A percentile compares a stretch with the other conserved stretches of the same genome.
phyloP scores from a whole-genome alignment of 2,113 vertebrate genomes.

The Psephotus haematonotus region DNA sequence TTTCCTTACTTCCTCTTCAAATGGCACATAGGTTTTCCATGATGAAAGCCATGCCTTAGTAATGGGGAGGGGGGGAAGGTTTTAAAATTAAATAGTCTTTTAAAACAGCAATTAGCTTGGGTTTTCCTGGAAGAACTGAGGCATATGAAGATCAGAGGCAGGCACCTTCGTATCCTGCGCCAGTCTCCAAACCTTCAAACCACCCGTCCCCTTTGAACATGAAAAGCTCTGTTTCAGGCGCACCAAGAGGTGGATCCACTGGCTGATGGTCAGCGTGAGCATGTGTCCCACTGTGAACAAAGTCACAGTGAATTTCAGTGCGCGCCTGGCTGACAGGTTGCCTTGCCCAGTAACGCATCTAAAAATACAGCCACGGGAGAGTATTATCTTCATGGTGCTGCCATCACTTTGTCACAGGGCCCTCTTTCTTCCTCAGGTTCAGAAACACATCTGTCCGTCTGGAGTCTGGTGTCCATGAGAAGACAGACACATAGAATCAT shows the following conservation, averaged over 20 bases:
- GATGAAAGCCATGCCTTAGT: conserved; percentile 1
- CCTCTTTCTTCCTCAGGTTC: neutral
- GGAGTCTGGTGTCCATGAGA: neutral
- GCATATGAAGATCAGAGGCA: conserved; percentile 71
- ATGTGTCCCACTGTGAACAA: conserved; percentile 72
- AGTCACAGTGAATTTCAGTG: conserved; percentile 38
- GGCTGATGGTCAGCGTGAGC: conserved; percentile 63
- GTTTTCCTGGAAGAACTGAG: conserved; percentile 63
- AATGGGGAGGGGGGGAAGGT: neutral
- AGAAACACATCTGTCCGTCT: neutral
- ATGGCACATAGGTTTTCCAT: neutral
- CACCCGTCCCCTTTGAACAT: conserved; percentile 74
- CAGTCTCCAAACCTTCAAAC: conserved; percentile 71
- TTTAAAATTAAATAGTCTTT: conserved; percentile 58
- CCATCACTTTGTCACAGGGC: neutral
- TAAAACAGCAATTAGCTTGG: conserved; percentile 64
- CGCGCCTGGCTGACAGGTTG: neutral
- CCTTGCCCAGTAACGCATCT: neutral
- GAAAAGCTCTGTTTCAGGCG: conserved; percentile 66
- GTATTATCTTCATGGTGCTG: neutral
- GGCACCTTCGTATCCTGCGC: neutral
- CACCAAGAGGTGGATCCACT: conserved; percentile 61
- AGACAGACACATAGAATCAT: neutral
- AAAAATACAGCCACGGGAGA: neutral
- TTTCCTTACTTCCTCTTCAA: neutral